Conservation (phyloP, 2,797 vertebrate species). For the Sebastes vulpes region DNA sequence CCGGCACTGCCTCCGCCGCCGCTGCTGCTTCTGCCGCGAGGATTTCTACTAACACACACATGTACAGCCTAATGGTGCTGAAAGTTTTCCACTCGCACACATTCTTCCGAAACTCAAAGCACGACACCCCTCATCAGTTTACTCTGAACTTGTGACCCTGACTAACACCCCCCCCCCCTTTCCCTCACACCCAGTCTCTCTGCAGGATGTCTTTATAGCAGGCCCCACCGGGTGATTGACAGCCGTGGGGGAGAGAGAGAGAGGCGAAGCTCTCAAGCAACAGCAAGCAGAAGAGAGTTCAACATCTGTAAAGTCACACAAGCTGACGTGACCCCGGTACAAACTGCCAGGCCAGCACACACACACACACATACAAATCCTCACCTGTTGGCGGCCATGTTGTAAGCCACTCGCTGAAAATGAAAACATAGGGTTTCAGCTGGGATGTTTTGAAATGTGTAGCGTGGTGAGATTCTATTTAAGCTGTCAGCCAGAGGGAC, state of each 20-base stretch:
- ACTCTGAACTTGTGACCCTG: slow-evolving; percentile 80
- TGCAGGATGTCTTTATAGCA: slow-evolving; percentile 58
- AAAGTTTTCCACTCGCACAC: slow-evolving; percentile 53
- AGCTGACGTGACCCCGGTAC: slow-evolving; percentile 51
- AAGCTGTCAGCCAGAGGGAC: slow-evolving; percentile 66
- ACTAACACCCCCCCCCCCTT: slow-evolving; percentile 10
- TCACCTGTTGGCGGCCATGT: slow-evolving; percentile 51
- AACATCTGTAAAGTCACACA: slow-evolving; percentile 67
- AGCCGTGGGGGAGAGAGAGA: slow-evolving; percentile 41
- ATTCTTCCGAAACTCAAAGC: slow-evolving; percentile 53
- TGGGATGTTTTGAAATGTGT: slow-evolving; percentile 52
- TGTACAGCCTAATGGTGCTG: slow-evolving; percentile 17
- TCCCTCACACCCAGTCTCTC: slow-evolving; percentile 21
- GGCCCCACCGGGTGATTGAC: slow-evolving; percentile 71
- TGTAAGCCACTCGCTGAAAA: slow-evolving; percentile 32
- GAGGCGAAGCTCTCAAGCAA: slow-evolving; percentile 49
- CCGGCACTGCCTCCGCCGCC: slow-evolving; percentile 17
- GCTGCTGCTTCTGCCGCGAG: slow-evolving; percentile 1
- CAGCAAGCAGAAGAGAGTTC: slow-evolving; percentile 56
- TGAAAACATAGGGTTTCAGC: slow-evolving; percentile 50
- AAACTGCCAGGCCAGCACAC: slow-evolving; percentile 15
- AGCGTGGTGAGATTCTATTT: slow-evolving; percentile 55
- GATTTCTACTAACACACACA: slow-evolving; percentile 31
- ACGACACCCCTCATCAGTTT: slow-evolving; percentile 66
- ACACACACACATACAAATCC: background rate